phyloP scores from a whole-genome alignment of 92 coral and sea anemone species.

The Umimayanthus chanpuru region DNA sequence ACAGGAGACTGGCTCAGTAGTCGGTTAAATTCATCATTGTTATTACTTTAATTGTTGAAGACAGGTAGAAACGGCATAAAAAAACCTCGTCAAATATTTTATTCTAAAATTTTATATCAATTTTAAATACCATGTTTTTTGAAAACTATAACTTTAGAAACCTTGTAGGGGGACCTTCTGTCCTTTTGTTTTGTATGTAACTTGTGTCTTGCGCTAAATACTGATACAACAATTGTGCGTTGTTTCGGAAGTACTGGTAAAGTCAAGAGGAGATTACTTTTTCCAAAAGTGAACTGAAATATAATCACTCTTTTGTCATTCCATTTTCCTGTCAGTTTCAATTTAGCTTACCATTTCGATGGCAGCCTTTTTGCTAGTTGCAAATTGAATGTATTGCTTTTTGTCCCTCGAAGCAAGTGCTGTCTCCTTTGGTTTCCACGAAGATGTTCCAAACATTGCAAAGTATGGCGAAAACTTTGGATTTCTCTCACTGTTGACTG shows the following conservation, averaged over 20 bases:
- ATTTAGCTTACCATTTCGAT: conserved; percentile 23
- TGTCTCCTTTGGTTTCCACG: not conserved
- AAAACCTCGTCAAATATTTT: too few relatives aligned
- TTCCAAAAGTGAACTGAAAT: not conserved
- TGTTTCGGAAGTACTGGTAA: too few relatives aligned
- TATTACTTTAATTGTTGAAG: too few relatives aligned
- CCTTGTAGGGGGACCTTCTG: too few relatives aligned
- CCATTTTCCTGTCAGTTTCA: not conserved
- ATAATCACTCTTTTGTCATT: not conserved
- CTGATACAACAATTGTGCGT: too few relatives aligned
- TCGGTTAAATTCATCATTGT: too few relatives aligned
- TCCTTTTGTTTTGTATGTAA: too few relatives aligned
- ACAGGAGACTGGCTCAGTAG: not conserved
- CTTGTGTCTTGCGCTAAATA: too few relatives aligned
- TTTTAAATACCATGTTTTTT: too few relatives aligned
- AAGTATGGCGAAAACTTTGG: conserved; percentile 17
- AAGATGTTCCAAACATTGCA: not conserved
- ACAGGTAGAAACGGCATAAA: too few relatives aligned
- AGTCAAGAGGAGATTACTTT: not conserved
- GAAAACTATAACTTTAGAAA: too few relatives aligned
- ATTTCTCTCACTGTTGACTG: not conserved
- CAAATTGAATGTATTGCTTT: conserved; percentile 17
- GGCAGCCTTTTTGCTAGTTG: not conserved
- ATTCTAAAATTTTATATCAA: too few relatives aligned
- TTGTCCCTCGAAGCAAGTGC: not conserved